Percentiles rank a stretch among this genome's conserved stretches.
These are phyloP conservation scores for Oscheius sp. DNA, from an alignment of 2,888 invertebrate species.

Conservation along the genomic window DNA sequence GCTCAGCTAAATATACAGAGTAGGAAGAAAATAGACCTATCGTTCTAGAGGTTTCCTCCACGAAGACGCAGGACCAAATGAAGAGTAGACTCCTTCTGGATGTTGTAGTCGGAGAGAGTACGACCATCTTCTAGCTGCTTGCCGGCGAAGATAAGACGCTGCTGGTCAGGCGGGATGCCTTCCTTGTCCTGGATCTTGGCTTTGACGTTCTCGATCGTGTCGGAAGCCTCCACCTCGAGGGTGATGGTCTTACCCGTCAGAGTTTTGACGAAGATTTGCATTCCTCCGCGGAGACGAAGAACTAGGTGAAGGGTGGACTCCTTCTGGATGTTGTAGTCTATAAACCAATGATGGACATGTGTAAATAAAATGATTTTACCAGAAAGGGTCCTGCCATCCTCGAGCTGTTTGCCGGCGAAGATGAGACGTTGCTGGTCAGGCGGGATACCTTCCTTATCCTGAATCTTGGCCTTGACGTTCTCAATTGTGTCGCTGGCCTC, in stretches of 20 bases:
- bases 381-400: slow-evolving; percentile 90
- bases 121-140: slow-evolving; percentile 84
- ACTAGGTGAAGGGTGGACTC: slow-evolving; percentile 30
- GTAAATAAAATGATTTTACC: slow-evolving; percentile 79
- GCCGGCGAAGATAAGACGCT: slow-evolving; percentile 33
- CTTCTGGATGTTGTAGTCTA: slow-evolving; percentile 34
- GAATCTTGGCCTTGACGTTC: slow-evolving; percentile 61
- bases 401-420: slow-evolving; percentile 82
- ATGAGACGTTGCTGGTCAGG: slow-evolving; percentile 61
- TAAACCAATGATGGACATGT: slow-evolving; percentile 78
- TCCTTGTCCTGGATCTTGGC: slow-evolving; percentile 36
- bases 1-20: no score
- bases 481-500: slow-evolving; percentile 61
- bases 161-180: slow-evolving; percentile 32
- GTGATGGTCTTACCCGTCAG: slow-evolving; percentile 85
- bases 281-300: slow-evolving; percentile 28
- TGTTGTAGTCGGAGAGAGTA: slow-evolving; percentile 92
- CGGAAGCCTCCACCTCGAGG: slow-evolving; percentile 27
- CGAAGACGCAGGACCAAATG: no score
- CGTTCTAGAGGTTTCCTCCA: no score
- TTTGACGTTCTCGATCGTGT: slow-evolving; percentile 31
- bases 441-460: slow-evolving; percentile 62
- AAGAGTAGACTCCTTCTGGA: slow-evolving; percentile 80
- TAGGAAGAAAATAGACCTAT: no score
- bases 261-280: slow-evolving; percentile 89